Evolutionary conservation across 2,888 invertebrate genomes (phyloP), one percentile per base, ranked within the genome.

Genomic region (Drosophila multiciliata): DNA sequence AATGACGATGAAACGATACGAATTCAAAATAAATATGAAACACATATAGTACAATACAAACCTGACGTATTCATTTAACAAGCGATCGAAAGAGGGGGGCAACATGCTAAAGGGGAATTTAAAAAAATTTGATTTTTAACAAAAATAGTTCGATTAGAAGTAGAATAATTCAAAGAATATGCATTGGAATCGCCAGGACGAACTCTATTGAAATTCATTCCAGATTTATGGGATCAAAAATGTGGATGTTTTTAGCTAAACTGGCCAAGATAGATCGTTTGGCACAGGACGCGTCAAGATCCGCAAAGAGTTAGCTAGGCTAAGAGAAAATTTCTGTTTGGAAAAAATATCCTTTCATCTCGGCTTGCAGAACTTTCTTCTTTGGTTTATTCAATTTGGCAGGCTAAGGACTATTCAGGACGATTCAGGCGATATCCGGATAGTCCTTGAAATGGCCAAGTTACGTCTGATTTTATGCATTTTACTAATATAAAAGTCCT

Each of bases 1-100:
- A 87, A 87, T 87, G 87, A 87, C 82, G 87, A 89, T 81, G 86
- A 87, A 87, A 87, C 87, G 87, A 87, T 89, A 87, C 89, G 87
- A 87, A 87, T 87, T 90, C 89, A 91, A 88, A 89, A 85, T 87
- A 92, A 92, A 91, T 91, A 92, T 92, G 92, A 92, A 92, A 92
- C 91, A 91, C 92, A 88, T 92, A 91, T 92, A 92, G 92, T 92
- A 92, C 92, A 92, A 92, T 92, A 92, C 92, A 92, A 92, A 92
- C 91, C 90, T 92, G 92, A 88, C 84, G 86, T 92, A 91, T 84
- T 87, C 70, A 89, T 84, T 87, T 70, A 35, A 58, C 33, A 38
- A 9, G 6, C 12, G 23, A 45, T n/a, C 1, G 4, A 17, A 15
- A 15, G 8, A 15, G 36, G 45, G 6, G n/a, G 5, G 42, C n/a